These are phyloP conservation scores for Hydropotes inermis DNA, from an alignment of 2,113 vertebrate species.

Conservation along the genomic window DNA sequence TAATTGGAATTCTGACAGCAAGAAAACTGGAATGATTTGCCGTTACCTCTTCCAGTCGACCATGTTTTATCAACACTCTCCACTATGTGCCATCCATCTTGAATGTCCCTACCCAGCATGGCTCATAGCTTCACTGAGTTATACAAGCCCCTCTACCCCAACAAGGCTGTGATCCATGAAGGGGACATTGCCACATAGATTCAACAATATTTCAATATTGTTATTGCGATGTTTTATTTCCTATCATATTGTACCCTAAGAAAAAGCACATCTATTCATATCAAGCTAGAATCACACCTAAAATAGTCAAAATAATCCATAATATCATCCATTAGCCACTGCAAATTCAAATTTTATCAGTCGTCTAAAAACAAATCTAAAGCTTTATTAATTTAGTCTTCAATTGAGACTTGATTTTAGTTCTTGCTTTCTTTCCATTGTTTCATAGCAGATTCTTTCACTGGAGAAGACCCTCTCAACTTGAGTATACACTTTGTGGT, in stretches of 20 bases:
- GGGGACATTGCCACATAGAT: background rate
- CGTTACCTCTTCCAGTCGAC: background rate
- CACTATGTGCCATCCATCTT: background rate
- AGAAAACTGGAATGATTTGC: background rate
- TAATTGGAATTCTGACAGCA: background rate
- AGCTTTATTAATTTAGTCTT: background rate
- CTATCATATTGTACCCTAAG: background rate
- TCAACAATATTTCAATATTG: background rate
- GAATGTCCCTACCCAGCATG: background rate
- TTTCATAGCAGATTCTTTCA: background rate
- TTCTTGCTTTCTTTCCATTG: background rate
- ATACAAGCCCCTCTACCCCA: background rate
- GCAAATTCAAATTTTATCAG: background rate
- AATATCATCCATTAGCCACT: background rate
- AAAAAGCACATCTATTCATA: background rate
- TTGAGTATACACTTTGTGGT: background rate
- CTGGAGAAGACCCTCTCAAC: background rate
- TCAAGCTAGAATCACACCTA: background rate
- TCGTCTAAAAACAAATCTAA: background rate
- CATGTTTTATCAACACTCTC: background rate
- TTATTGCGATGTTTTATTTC: background rate
- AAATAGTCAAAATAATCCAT: background rate
- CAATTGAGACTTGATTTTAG: background rate
- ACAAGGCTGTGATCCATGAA: background rate
- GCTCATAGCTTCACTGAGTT: background rate